phyloP scores from a whole-genome alignment of 1,140 invertebrate genomes.

The Limonius californicus region DNA sequence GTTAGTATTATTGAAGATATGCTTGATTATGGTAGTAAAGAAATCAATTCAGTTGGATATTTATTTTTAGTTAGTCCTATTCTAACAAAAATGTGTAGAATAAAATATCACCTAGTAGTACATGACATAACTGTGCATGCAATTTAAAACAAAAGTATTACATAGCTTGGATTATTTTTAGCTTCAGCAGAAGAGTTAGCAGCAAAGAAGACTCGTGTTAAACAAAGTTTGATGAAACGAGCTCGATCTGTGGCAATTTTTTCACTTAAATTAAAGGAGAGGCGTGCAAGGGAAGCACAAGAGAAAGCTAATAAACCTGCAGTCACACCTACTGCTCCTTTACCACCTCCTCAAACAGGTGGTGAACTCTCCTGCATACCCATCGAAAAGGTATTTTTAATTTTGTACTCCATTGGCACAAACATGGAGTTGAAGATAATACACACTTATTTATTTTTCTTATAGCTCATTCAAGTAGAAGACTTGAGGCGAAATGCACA shows the following conservation, averaged over 20 bases:
- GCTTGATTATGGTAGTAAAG: no score
- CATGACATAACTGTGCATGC: no score
- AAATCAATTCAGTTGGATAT: no score
- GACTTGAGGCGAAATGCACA: neutral
- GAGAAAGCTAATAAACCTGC: slow-evolving; percentile 52
- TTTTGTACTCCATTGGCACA: neutral
- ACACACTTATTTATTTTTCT: neutral
- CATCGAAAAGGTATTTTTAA: slow-evolving; percentile 60
- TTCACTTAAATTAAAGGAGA: slow-evolving; percentile 71
- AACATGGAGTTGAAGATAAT: no score
- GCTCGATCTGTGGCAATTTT: slow-evolving; percentile 79
- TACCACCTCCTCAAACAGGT: slow-evolving; percentile 59
- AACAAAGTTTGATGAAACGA: slow-evolving; percentile 71
- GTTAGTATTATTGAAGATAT: no score
- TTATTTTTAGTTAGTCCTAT: no score
- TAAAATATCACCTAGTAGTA: no score
- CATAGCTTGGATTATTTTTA: neutral
- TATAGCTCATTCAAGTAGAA: slow-evolving; percentile 2
- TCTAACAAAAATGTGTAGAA: no score
- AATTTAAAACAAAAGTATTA: no score
- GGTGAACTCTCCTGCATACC: slow-evolving; percentile 78
- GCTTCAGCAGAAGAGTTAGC: slow-evolving; percentile 54
- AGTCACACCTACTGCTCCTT: slow-evolving; percentile 44
- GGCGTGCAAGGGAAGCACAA: slow-evolving; percentile 68
- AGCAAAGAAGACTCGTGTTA: slow-evolving; percentile 66